These are phyloP conservation scores for Thoracochromis brauschi DNA, from an alignment of 2,113 vertebrate species.

Conservation along the genomic window DNA sequence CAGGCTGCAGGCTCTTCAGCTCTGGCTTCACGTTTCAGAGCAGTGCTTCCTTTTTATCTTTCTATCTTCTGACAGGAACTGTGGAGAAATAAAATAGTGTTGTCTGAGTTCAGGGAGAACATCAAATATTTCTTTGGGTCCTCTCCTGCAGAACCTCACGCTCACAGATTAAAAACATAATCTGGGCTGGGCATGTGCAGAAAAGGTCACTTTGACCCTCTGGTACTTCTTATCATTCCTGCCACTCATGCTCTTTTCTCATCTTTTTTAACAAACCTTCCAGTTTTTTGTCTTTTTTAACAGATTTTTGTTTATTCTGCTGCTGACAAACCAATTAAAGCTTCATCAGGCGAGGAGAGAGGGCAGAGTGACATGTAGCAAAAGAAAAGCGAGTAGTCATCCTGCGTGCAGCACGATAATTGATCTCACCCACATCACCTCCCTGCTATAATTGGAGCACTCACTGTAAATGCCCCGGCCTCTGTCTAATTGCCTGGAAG, in stretches of 20 bases:
- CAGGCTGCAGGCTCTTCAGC: not conserved
- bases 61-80: fast-evolving
- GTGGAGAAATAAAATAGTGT: not conserved
- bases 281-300: not conserved
- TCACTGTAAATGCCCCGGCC: conserved; percentile 5
- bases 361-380: not conserved
- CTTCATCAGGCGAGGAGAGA: not conserved
- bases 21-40: fast-evolving
- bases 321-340: not conserved
- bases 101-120: not conserved
- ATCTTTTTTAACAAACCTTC: not conserved
- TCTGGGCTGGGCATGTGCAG: not conserved
- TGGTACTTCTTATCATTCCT: not conserved
- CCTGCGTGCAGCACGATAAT: not conserved
- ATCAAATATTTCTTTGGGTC: not conserved
- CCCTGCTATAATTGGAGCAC: conserved; percentile 27
- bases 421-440: not conserved
- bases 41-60: not conserved
- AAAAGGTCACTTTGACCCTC: not conserved
- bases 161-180: fast-evolving
- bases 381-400: not conserved
- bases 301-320: not conserved
- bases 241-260: fast-evolving
- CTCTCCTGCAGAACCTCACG: not conserved
- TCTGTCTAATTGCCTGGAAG: conserved; percentile 17